Percentiles rank a stretch among this genome's conserved stretches.
These are phyloP conservation scores for Tachina lurida DNA, from an alignment of 2,888 invertebrate genomes.

Conservation along the genomic window DNA sequence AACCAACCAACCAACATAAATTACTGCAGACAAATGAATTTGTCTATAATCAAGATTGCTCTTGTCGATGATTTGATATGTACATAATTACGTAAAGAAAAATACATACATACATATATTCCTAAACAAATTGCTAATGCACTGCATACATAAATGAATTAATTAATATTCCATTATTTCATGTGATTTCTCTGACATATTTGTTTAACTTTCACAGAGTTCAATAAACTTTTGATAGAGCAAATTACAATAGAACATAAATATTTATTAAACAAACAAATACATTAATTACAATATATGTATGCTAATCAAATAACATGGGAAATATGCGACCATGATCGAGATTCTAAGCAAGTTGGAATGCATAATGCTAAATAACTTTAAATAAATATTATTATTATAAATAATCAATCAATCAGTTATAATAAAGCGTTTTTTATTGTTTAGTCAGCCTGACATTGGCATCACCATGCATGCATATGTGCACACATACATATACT, in stretches of 20 bases:
- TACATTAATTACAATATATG: not conserved
- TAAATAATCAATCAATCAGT: not conserved
- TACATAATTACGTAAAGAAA: no score
- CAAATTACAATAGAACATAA: conserved; percentile 30
- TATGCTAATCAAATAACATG: conserved; percentile 11
- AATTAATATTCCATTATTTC: no score
- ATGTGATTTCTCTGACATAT: not conserved
- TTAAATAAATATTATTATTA: not conserved
- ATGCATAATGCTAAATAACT: not conserved
- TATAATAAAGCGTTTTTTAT: not conserved
- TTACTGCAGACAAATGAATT: no score
- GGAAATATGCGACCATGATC: conserved; percentile 5
- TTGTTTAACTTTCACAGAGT: not conserved
- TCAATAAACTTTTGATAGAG: conserved; percentile 29
- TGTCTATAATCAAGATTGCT: no score
- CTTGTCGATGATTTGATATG: no score
- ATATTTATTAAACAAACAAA: not conserved
- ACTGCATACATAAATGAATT: no score
- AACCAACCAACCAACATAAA: no score
- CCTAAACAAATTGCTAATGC: no score
- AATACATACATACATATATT: no score
- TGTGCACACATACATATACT: no score
- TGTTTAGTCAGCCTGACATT: not conserved
- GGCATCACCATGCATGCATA: no score
- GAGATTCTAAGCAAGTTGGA: not conserved